Evolutionary conservation across 1,140 invertebrate genomes (phyloP), one percentile per base, ranked within the genome.

Genomic region (Thaumetopoea pityocampa): DNA sequence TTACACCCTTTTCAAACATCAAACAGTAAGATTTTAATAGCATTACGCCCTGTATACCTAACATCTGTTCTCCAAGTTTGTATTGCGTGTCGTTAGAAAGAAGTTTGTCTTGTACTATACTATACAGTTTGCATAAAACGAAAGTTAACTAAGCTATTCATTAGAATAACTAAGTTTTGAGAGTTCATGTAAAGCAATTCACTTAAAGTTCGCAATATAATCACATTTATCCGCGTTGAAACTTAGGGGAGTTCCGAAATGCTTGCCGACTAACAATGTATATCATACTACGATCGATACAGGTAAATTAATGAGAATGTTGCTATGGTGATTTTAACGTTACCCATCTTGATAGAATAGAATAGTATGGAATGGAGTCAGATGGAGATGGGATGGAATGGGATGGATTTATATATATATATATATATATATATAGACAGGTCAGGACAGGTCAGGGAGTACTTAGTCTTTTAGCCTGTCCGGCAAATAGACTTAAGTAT

Each of bases 131-230:
- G 41, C 51, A 59, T 49, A 33, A 67, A 59, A 66, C 58, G 57
- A 57, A 70, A 66, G 57, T 72, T 71, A 44, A 53, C 50, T 63
- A 70, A 72, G 62, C 44, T 59, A 53, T 66, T 70, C 66, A 64
- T 60, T 68, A 60, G 53, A 77, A 73, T 65, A 67, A 72, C 59
- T 56, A 55, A 64, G 58, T 69, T 73, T 58, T 28, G 35, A 33
- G 51, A 69, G 58, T 70, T 68, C 61, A 57, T 63, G 64, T 67
- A 56, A 57, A 64, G 60, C 61, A 65, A 68, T 76, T 70, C 66
- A 65, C 68, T 67, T 68, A 70, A 65, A 70, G 57, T 71, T 68
- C 38, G 33, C 46, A 55, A 67, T 52, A 66, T 77, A 73, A 73
- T 77, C 61, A 68, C 61, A 61, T 76, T 69, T 54, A 44, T 54